Percentiles rank a stretch among this genome's conserved stretches.
phyloP scores from a whole-genome alignment of 2,888 invertebrate genomes.

The Polia nebulosa region DNA sequence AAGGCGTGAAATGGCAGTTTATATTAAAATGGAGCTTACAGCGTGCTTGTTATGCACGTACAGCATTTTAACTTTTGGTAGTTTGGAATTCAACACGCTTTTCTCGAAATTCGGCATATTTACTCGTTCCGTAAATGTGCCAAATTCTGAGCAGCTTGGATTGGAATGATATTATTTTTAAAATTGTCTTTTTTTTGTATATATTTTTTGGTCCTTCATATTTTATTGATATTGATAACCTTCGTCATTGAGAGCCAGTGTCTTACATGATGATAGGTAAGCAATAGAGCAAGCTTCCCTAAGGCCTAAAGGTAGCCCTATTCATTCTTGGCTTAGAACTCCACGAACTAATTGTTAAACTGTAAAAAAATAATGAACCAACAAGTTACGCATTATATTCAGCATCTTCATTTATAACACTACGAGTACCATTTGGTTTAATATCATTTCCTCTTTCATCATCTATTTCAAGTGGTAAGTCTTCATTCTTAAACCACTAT shows the following conservation, averaged over 20 bases:
- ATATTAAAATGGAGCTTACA: slow-evolving; percentile 35
- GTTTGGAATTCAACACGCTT: slow-evolving; percentile 1
- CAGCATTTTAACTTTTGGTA: slow-evolving; percentile 27
- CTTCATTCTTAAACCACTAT: background rate
- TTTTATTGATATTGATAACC: background rate
- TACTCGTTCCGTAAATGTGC: background rate
- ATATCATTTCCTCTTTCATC: background rate
- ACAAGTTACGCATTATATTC: background rate
- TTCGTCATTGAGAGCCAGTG: background rate
- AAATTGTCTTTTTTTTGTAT: background rate
- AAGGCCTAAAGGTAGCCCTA: background rate
- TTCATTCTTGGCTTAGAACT: background rate
- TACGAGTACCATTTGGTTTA: too few relatives aligned
- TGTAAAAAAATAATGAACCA: too few relatives aligned
- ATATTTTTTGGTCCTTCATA: background rate
- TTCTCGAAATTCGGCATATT: slow-evolving; percentile 4
- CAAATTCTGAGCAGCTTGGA: background rate
- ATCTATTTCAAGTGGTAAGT: slow-evolving; percentile 8
- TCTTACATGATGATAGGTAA: background rate
- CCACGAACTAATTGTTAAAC: too few relatives aligned
- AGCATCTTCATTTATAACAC: background rate
- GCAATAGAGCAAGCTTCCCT: background rate
- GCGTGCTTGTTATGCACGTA: slow-evolving; percentile 46
- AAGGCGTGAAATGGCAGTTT: slow-evolving; percentile 37
- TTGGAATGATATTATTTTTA: background rate